Evolutionary conservation across 2,888 invertebrate genomes (phyloP).

Genomic region (Myopa testacea): DNA sequence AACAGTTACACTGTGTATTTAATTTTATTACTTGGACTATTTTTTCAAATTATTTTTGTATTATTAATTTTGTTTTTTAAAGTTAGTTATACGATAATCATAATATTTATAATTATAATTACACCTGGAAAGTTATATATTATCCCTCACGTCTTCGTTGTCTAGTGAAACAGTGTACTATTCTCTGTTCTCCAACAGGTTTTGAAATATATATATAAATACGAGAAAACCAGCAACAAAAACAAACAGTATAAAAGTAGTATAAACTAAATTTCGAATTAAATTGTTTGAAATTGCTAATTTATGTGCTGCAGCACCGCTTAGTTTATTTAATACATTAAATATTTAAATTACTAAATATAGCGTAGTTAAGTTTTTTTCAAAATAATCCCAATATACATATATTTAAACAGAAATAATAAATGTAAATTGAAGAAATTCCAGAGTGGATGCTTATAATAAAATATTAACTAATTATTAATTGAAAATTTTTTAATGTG

Average conservation of each 20-base stretch:
- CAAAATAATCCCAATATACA: conserved; percentile 34
- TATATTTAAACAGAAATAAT: conserved; percentile 25
- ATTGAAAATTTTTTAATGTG: not conserved
- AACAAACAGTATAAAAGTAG: conserved; percentile 25
- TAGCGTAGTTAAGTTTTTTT: conserved; percentile 38
- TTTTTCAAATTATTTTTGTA: conserved; percentile 31
- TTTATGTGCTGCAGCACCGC: conserved; percentile 27
- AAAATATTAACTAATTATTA: conserved; percentile 34
- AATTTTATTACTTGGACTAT: conserved; percentile 25
- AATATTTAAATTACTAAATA: conserved; percentile 31
- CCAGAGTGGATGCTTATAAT: conserved; percentile 31
- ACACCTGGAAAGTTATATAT: conserved; percentile 25
- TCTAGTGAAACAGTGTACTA: conserved; percentile 32
- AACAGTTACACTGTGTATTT: conserved; percentile 9
- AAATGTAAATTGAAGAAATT: conserved; percentile 33
- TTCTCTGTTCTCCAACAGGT: conserved; percentile 14
- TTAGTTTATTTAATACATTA: conserved; percentile 35
- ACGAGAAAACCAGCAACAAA: conserved; percentile 21
- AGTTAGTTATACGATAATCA: conserved; percentile 24
- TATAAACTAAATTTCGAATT: conserved; percentile 31
- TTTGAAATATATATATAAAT: conserved; percentile 29
- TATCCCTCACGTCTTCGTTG: not conserved
- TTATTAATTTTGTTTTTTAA: conserved; percentile 27
- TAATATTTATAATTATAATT: conserved; percentile 28
- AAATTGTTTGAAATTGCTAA: conserved; percentile 27